Percentiles rank a stretch among this genome's conserved stretches.
Conservation (phyloP, 2,888 invertebrate genomes). For the Meteorus cinctellus region DNA sequence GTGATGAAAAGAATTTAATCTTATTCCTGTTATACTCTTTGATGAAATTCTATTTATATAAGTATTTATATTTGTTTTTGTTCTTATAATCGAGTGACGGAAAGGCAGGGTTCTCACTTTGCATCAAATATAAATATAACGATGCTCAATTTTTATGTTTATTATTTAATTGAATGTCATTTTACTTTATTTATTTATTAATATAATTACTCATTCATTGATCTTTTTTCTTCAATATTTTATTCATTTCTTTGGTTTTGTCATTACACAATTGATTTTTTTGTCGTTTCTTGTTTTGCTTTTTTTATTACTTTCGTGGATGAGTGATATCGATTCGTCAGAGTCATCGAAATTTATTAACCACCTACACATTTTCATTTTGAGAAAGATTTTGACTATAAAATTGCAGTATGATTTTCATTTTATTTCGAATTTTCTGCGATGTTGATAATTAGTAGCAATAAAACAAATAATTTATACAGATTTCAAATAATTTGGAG, state of each 20-base stretch:
- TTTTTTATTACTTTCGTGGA: conserved; percentile 62
- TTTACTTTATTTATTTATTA: conserved; percentile 17
- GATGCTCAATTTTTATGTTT: conserved; percentile 24
- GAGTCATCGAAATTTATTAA: conserved; percentile 47
- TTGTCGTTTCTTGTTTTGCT: conserved; percentile 50
- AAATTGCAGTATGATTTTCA: background rate
- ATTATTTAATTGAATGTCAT: conserved; percentile 14
- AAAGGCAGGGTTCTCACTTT: conserved; percentile 48
- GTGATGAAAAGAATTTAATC: background rate
- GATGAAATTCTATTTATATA: background rate
- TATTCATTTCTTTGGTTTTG: conserved; percentile 46
- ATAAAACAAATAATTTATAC: conserved; percentile 5
- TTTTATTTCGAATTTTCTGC: background rate
- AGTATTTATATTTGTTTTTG: background rate
- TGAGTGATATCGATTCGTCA: conserved; percentile 60
- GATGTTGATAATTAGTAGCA: conserved; percentile 13
- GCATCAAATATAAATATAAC: conserved; percentile 14
- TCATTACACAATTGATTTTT: conserved; percentile 50
- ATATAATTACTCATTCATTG: background rate
- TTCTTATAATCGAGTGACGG: conserved; percentile 46
- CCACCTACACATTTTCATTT: background rate
- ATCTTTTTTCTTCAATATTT: conserved; percentile 13
- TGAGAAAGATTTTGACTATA: background rate
- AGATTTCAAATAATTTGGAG: conserved; percentile 6
- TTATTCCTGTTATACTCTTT: background rate